Evolutionary conservation across 2,888 invertebrate genomes (phyloP), one percentile per base, ranked within the genome.

Genomic region (Drosophila macrospina): DNA sequence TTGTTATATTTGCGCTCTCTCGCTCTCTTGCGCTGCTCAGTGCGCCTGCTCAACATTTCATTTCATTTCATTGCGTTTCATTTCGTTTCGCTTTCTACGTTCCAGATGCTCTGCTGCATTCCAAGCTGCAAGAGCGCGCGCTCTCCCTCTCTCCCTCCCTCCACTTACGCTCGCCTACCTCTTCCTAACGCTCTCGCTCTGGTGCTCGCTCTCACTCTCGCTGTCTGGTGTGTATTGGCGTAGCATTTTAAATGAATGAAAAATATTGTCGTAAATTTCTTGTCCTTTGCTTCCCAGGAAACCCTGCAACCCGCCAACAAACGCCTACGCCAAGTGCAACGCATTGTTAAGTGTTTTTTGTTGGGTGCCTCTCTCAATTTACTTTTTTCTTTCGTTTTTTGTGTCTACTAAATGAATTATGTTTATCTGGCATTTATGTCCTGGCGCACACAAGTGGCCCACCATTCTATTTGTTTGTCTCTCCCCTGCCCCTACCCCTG

Each of bases 181-280:
- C n/a, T n/a, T n/a, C n/a, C n/a, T n/a, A n/a, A n/a, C n/a, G n/a
- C n/a, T n/a, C n/a, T n/a, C n/a, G n/a, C n/a, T n/a, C n/a, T n/a
- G n/a, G n/a, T n/a, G n/a, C 4, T 2, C 16, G 34, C 34, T n/a
- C 20, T 20, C 34, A 0, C 37, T 24, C 36, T 24, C 8, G 39
- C 47, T 15, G 6, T 28, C 26, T 32, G 39, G 24, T 77, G 70
- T 77, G 77, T 69, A 77, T 77, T 70, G 68, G 71, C 78, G 77
- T 76, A 80, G 83, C 76, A 86, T 89, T 89, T 85, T 85, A 86
- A 86, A 89, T 86, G 86, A 86, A 86, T 86, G 86, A 88, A 86
- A 87, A 86, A 77, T 81, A 74, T 79, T 85, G 86, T 81, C 88
- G 88, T 85, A 87, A 69, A 87, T 81, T 81, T 63, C 57, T 67